Base-by-base conservation (phyloP, 2,113 vertebrate genomes). In the Hemiprocne comata region DNA sequence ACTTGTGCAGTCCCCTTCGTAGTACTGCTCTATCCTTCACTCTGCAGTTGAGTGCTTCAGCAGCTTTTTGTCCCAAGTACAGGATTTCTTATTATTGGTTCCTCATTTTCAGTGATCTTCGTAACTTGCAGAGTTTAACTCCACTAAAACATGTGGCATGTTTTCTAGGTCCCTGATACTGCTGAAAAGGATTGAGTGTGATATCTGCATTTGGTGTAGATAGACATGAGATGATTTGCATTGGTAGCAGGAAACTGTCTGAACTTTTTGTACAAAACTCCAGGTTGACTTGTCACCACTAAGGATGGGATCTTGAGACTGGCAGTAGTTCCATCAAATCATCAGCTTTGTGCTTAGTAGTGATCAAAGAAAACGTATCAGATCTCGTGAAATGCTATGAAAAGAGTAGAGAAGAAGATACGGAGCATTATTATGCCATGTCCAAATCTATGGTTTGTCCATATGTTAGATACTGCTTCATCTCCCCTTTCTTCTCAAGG, bases 51-150 rank as follows among this genome's bases (percentile, higher is more conserved):
- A 74, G n/a, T 17, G 6, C 53, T 86, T 75, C 53, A 87, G 60
- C 79, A 80, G 55, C n/a, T 90, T 89, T 97, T 85, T 85, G 34
- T 87, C 89, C n/a, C 25, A 31, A 60, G 36, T 53, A 40, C 36
- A 46, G 54, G 21, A 55, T 74, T 93, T 65, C 44, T 72, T 92
- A 18, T 12, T 87, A 54, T 29, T 87, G 29, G 54, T 55, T 62
- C 36, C 78, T 89, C 1, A 0, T 90, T 96, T 95, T 86, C 50
- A 71, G 51, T 64, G 29, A 87, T 82, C 51, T 48, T 26, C 7
- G 2, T 64, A 85, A 91, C 75, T 94, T 96, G 25, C 48, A 91
- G 60, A 69, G 90, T 94, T 92, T 80, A 71, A 75, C 53, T 85
- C 40, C 14, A 14, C 40, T 42, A 42, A 66, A 54, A 66, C 62